phyloP scores from a whole-genome alignment of 2,888 invertebrate species.

The Lasioglossum pauxillum region DNA sequence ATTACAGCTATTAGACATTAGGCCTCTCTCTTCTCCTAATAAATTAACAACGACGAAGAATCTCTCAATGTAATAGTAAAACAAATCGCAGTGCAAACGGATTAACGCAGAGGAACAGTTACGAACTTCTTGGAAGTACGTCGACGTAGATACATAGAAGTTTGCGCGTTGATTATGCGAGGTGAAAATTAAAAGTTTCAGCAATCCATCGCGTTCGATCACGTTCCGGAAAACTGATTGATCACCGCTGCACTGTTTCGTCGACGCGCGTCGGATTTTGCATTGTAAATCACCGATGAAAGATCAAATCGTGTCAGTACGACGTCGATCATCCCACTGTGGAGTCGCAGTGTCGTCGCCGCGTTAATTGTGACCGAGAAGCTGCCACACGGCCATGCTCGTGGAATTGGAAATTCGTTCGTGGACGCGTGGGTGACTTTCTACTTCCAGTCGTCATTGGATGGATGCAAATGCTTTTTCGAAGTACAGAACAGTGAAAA shows the following conservation, averaged over 20 bases:
- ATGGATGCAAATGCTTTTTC: constrained; percentile 41
- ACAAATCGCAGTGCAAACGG: neutral
- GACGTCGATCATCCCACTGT: constrained; percentile 9
- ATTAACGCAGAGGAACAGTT: neutral
- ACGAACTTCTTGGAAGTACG: neutral
- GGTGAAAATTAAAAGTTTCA: neutral
- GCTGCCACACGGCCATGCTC: constrained; percentile 4
- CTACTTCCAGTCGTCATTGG: constrained; percentile 41
- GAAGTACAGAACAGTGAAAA: constrained; percentile 45
- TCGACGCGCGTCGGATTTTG: constrained; percentile 4
- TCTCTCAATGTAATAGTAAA: neutral
- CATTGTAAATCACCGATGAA: neutral
- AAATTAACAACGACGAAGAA: neutral
- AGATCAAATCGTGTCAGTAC: neutral
- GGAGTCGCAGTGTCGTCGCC: constrained; percentile 14
- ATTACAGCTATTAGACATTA: no score
- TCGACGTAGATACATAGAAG: neutral
- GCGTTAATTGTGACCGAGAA: constrained; percentile 12
- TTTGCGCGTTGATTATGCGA: neutral
- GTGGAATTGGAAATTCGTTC: constrained; percentile 29
- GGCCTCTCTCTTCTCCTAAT: neutral
- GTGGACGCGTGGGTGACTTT: constrained; percentile 46
- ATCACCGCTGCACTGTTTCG: neutral
- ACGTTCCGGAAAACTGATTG: neutral
- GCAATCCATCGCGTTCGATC: neutral